Conservation (phyloP, 2,113 vertebrate genomes). For the Cercocebus atys region DNA sequence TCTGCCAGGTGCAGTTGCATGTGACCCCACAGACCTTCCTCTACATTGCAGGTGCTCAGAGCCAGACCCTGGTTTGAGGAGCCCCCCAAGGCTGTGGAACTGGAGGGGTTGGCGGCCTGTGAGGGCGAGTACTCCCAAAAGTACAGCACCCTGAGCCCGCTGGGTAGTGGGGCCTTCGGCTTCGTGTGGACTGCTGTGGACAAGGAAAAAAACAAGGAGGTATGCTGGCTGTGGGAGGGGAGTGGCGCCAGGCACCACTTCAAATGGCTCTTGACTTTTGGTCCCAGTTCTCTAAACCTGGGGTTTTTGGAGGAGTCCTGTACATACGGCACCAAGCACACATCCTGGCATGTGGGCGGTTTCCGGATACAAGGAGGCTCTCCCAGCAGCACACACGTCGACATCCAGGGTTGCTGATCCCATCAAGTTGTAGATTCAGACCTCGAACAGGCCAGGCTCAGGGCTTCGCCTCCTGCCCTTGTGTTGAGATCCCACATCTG, state of each 20-base stretch:
- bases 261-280: neutral
- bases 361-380: neutral
- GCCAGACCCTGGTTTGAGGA: slow-evolving; percentile 82
- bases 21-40: neutral
- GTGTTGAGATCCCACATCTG: neutral
- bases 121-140: slow-evolving; percentile 90
- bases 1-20: fast-evolving
- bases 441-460: neutral
- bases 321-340: fast-evolving
- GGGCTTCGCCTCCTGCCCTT: neutral
- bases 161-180: slow-evolving; percentile 95
- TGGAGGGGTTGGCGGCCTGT: slow-evolving; percentile 90
- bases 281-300: too few species aligned
- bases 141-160: slow-evolving; percentile 87
- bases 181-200: slow-evolving; percentile 93
- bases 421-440: neutral
- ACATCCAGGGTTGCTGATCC: neutral
- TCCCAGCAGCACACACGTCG: fast-evolving
- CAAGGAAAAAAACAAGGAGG: slow-evolving; percentile 87
- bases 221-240: slow-evolving; percentile 73
- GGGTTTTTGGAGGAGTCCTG: neutral
- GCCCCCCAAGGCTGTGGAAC: slow-evolving; percentile 83
- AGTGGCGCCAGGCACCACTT: too few species aligned
- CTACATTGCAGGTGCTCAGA: slow-evolving; percentile 80
- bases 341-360: neutral